phyloP scores from a whole-genome alignment of 2,113 vertebrate species.

The Crotalus horridus region DNA sequence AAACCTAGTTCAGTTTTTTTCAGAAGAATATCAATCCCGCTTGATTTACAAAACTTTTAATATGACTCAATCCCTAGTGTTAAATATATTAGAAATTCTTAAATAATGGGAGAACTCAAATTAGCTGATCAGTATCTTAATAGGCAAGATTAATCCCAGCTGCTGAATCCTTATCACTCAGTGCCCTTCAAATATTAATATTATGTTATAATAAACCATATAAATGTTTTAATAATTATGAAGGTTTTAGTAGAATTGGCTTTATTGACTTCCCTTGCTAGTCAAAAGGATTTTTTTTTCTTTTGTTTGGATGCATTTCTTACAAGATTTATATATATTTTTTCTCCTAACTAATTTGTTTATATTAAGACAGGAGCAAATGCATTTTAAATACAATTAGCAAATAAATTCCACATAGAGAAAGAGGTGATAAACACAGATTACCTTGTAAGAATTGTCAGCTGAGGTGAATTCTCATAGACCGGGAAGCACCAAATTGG shows the following conservation, averaged over 20 bases:
- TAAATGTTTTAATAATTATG: constrained; percentile 16
- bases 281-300: background rate
- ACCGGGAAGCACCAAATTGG: background rate
- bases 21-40: constrained; percentile 22
- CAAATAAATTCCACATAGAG: background rate
- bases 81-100: constrained; percentile 10
- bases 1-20: constrained; percentile 19
- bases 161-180: background rate
- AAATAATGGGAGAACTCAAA: constrained; percentile 14
- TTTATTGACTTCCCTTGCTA: background rate
- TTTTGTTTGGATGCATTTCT: background rate
- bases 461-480: background rate
- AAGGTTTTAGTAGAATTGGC: background rate
- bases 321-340: background rate
- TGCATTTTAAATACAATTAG: background rate
- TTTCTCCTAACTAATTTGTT: background rate
- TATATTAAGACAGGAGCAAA: background rate
- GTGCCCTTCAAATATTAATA: constrained; percentile 3
- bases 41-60: constrained; percentile 26
- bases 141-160: constrained; percentile 17
- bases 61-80: background rate
- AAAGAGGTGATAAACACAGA: background rate
- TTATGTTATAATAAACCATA: background rate
- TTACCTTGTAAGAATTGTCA: background rate
- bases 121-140: background rate